Conservation (phyloP, 2,113 vertebrate genomes). For the Takifugu flavidus region DNA sequence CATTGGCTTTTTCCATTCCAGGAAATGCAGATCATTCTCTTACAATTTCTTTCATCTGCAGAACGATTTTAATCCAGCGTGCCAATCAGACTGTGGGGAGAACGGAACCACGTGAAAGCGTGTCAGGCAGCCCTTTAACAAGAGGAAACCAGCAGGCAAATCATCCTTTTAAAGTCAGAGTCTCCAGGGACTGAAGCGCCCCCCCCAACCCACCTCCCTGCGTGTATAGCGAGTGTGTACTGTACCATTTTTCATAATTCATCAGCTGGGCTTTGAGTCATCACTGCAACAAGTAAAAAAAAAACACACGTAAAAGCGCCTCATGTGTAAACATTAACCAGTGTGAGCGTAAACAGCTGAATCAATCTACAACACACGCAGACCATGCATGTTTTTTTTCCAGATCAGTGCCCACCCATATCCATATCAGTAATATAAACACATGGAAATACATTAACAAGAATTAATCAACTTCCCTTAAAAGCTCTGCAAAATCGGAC, state of each 20-base stretch:
- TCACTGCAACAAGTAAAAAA: conserved; percentile 36
- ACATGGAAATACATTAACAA: conserved; percentile 15
- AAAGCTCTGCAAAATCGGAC: not conserved
- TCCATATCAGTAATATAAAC: conserved; percentile 3
- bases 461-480: not conserved
- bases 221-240: no score
- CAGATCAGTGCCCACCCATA: conserved; percentile 14
- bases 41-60: conserved; percentile 49
- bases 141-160: conserved; percentile 65
- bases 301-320: conserved; percentile 1
- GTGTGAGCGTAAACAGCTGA: not conserved
- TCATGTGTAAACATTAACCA: not conserved
- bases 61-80: conserved; percentile 58
- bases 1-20: conserved; percentile 52
- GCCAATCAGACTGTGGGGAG: conserved; percentile 68
- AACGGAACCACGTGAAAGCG: conserved; percentile 65
- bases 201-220: conserved; percentile 6
- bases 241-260: conserved; percentile 37
- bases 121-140: conserved; percentile 65
- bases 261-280: conserved; percentile 49
- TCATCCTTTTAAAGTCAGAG: conserved; percentile 60
- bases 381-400: conserved; percentile 1
- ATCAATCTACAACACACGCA: not conserved
- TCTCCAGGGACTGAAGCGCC: conserved; percentile 44
- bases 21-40: conserved; percentile 35